Conservation (phyloP, 2,888 invertebrate species). For the Schizotus pectinicornis region DNA sequence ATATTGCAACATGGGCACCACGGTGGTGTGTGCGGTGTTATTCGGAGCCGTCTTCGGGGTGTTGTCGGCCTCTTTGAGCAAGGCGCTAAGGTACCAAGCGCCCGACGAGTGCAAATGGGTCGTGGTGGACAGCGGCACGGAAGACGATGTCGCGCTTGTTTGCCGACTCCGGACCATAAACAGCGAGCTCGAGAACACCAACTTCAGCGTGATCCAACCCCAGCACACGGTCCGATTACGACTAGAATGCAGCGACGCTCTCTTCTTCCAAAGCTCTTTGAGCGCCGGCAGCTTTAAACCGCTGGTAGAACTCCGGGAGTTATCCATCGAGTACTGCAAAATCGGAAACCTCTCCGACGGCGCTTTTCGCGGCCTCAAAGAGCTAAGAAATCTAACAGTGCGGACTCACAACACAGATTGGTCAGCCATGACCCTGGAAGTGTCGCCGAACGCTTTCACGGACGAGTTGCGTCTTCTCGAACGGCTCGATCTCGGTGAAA, state of each 20-base stretch:
- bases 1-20: slow-evolving; percentile 57
- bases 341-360: slow-evolving; percentile 81
- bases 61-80: slow-evolving; percentile 66
- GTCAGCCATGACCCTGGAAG: slow-evolving; percentile 80
- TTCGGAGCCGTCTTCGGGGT: slow-evolving; percentile 68
- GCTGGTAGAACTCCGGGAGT: slow-evolving; percentile 75
- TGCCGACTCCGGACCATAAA: slow-evolving; percentile 79
- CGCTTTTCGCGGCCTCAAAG: slow-evolving; percentile 80
- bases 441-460: slow-evolving; percentile 75
- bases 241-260: slow-evolving; percentile 80
- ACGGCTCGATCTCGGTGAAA: slow-evolving; percentile 77
- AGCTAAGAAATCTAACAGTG: slow-evolving; percentile 79
- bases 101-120: slow-evolving; percentile 85
- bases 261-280: slow-evolving; percentile 81
- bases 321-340: slow-evolving; percentile 83
- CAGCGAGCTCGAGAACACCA: slow-evolving; percentile 81
- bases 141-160: slow-evolving; percentile 72
- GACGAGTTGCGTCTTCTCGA: slow-evolving; percentile 76
- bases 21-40: slow-evolving; percentile 65
- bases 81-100: slow-evolving; percentile 73
- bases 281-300: slow-evolving; percentile 79
- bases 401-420: slow-evolving; percentile 85
- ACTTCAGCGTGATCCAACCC: slow-evolving; percentile 83
- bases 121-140: slow-evolving; percentile 69
- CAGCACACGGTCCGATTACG: slow-evolving; percentile 78